These are phyloP conservation scores for Neuroscelio doddi DNA, from an alignment of 2,888 invertebrate species.

Conservation along the genomic window DNA sequence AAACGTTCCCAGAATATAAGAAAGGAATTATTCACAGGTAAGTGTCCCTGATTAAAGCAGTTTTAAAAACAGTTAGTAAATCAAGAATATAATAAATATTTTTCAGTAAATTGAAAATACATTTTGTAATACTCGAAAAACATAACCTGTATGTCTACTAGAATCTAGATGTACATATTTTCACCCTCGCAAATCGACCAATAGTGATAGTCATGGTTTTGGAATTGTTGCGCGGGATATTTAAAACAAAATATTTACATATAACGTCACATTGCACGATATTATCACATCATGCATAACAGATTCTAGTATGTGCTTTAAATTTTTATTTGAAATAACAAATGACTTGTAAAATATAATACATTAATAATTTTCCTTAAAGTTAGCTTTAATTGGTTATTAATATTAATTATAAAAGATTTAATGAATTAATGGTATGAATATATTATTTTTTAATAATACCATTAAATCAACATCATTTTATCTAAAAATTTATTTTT, in stretches of 20 bases:
- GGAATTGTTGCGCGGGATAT: conserved; percentile 46
- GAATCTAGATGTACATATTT: conserved; percentile 2
- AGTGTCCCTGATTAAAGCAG: conserved; percentile 17
- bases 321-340: too few relatives aligned
- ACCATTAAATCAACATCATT: too few relatives aligned
- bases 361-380: too few relatives aligned
- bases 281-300: too few relatives aligned
- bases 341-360: too few relatives aligned
- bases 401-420: too few relatives aligned
- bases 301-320: too few relatives aligned
- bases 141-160: conserved; percentile 20
- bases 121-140: not conserved
- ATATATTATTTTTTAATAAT: too few relatives aligned
- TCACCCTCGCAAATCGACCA: conserved; percentile 31
- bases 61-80: not conserved
- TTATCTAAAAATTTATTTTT: too few relatives aligned
- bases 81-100: not conserved
- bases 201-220: conserved; percentile 53
- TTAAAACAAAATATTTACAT: conserved; percentile 55
- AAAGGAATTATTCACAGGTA: conserved; percentile 10
- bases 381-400: too few relatives aligned
- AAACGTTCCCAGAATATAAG: conserved; percentile 10
- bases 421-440: too few relatives aligned
- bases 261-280: conserved; percentile 33
- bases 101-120: not conserved